Evolutionary conservation across 2,888 invertebrate genomes (phyloP).

Genomic region (Platypus cylindrus): DNA sequence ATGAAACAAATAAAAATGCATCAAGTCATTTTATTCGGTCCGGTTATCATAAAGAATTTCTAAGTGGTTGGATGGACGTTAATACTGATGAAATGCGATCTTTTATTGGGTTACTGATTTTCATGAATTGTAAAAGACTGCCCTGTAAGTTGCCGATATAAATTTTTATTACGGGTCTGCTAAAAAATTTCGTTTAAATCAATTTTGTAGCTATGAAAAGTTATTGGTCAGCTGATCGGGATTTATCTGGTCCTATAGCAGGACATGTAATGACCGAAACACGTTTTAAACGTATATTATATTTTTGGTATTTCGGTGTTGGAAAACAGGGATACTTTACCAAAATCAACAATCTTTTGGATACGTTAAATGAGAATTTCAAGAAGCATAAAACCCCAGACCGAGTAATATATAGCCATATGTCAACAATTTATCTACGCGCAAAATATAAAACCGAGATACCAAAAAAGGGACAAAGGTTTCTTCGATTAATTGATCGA

Average conservation of each 20-base stretch:
- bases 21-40: conserved; percentile 7
- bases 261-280: conserved; percentile 11
- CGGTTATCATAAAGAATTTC: conserved; percentile 11
- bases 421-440: conserved; percentile 1
- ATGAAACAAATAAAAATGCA: conserved; percentile 12
- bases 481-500: conserved; percentile 3
- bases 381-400: neutral
- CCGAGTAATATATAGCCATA: neutral
- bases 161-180: too few relatives aligned
- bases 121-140: conserved; percentile 10
- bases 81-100: conserved; percentile 10
- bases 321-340: conserved; percentile 5
- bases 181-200: too few relatives aligned
- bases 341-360: conserved; percentile 9
- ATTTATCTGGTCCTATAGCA: conserved; percentile 7
- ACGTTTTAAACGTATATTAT: conserved; percentile 9
- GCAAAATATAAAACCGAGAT: neutral
- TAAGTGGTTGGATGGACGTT: conserved; percentile 13
- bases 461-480: conserved; percentile 2
- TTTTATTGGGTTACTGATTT: conserved; percentile 11
- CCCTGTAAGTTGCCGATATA: conserved; percentile 8
- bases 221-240: conserved; percentile 11
- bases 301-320: conserved; percentile 13
- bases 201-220: conserved; percentile 2
- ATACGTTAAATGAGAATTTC: conserved; percentile 10